Evolutionary conservation across 2,888 invertebrate species (phyloP).

Genomic region (Achlya flavicornis): DNA sequence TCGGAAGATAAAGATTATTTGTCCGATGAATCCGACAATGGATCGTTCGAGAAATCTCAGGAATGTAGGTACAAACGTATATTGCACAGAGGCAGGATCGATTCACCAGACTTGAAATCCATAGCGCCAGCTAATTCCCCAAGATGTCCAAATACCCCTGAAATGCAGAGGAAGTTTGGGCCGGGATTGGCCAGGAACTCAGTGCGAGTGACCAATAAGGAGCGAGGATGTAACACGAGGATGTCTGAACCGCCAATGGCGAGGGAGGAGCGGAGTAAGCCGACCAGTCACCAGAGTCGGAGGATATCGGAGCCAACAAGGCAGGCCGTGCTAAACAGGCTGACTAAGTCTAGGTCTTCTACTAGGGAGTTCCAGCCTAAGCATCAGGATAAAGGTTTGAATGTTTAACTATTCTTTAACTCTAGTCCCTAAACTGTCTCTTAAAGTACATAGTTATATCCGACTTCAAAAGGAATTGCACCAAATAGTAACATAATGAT

Average conservation of each 20-base stretch:
- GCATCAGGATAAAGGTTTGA: conserved; percentile 68
- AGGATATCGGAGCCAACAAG: conserved; percentile 70
- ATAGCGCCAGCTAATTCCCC: conserved; percentile 76
- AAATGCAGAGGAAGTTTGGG: conserved; percentile 84
- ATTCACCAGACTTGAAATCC: conserved; percentile 78
- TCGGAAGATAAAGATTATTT: conserved; percentile 64
- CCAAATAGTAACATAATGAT: no score
- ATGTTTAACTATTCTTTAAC: conserved; percentile 14
- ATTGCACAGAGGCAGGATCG: conserved; percentile 87
- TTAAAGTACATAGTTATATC: no score
- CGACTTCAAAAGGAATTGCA: no score
- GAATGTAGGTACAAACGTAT: conserved; percentile 87
- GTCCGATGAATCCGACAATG: conserved; percentile 77
- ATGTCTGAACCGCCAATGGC: conserved; percentile 80
- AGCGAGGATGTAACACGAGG: conserved; percentile 85
- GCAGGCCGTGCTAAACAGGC: conserved; percentile 68
- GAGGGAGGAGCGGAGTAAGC: conserved; percentile 66
- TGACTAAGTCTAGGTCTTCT: conserved; percentile 78
- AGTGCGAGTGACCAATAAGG: conserved; percentile 68
- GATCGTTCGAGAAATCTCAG: conserved; percentile 65
- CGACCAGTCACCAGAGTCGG: conserved; percentile 70
- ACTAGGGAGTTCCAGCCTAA: conserved; percentile 76
- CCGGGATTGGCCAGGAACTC: conserved; percentile 76
- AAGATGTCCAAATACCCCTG: conserved; percentile 85
- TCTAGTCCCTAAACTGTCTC: no score